Evolutionary conservation across 2,797 vertebrate genomes (phyloP).

Genomic region (Chrosomus eos): DNA sequence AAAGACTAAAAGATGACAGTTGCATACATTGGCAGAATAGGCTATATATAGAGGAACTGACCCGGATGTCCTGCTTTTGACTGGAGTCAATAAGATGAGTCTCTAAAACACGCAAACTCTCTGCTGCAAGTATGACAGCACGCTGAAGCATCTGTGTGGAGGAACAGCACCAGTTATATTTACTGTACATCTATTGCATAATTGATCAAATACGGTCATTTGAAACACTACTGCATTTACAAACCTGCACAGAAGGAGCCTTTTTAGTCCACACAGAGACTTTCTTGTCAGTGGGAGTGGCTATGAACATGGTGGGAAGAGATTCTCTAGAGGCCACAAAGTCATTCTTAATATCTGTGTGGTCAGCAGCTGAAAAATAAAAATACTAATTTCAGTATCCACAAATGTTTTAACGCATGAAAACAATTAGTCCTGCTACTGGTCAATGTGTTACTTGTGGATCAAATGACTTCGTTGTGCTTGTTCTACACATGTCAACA

Average conservation of each 20-base stretch:
- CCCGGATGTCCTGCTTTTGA: constrained; percentile 85
- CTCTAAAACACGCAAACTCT: constrained; percentile 86
- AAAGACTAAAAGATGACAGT: not conserved
- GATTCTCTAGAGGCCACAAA: constrained; percentile 85
- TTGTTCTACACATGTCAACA: not conserved
- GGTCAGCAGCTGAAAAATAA: constrained; percentile 80
- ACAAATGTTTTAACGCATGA: not conserved
- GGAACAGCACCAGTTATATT: not conserved
- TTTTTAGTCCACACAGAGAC: constrained; percentile 89
- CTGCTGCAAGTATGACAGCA: constrained; percentile 81
- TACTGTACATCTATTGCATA: not conserved
- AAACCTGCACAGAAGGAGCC: constrained; percentile 87
- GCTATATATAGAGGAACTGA: constrained; percentile 65
- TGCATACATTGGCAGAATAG: not conserved
- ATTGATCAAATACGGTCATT: not conserved
- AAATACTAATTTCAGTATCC: not conserved
- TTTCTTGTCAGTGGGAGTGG: constrained; percentile 89
- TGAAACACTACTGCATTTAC: constrained; percentile 27
- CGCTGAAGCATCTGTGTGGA: constrained; percentile 87
- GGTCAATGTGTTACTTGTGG: not conserved
- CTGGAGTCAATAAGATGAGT: constrained; percentile 82
- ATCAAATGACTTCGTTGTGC: not conserved
- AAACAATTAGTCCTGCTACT: not conserved
- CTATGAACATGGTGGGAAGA: constrained; percentile 90
- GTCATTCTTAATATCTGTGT: constrained; percentile 87